phyloP scores from a whole-genome alignment of 1,140 invertebrate genomes.

The Leptopilina boulardi region DNA sequence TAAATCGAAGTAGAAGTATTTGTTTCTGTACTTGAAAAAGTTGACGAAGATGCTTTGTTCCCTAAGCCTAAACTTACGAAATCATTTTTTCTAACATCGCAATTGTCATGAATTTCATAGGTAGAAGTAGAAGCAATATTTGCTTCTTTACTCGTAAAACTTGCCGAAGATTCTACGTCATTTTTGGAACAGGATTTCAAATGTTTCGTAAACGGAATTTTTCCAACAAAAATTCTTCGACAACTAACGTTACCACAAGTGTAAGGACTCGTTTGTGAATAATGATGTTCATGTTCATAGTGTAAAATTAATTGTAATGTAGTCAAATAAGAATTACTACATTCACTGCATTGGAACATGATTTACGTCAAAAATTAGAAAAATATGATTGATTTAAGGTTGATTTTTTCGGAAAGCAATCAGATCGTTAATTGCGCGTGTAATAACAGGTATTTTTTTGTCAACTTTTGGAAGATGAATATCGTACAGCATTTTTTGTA shows the following conservation, averaged over 20 bases:
- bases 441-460: slow-evolving; percentile 35
- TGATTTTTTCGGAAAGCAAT: neutral
- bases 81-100: neutral
- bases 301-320: neutral
- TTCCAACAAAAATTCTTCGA: neutral
- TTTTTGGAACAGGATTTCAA: neutral
- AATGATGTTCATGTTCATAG: too few relatives aligned
- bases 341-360: neutral
- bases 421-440: slow-evolving; percentile 5
- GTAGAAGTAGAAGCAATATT: neutral
- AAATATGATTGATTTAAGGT: neutral
- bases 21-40: neutral
- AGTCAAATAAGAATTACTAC: neutral
- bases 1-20: neutral
- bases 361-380: neutral
- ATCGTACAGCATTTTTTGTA: slow-evolving; percentile 40
- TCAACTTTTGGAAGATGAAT: slow-evolving; percentile 32
- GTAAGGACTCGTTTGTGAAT: too few relatives aligned
- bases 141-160: neutral
- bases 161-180: neutral
- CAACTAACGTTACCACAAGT: neutral
- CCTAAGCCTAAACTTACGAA: too few relatives aligned
- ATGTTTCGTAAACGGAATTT: neutral
- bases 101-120: neutral
- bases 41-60: neutral